phyloP scores from a whole-genome alignment of 2,888 invertebrate genomes.

The Athetis lepigone region DNA sequence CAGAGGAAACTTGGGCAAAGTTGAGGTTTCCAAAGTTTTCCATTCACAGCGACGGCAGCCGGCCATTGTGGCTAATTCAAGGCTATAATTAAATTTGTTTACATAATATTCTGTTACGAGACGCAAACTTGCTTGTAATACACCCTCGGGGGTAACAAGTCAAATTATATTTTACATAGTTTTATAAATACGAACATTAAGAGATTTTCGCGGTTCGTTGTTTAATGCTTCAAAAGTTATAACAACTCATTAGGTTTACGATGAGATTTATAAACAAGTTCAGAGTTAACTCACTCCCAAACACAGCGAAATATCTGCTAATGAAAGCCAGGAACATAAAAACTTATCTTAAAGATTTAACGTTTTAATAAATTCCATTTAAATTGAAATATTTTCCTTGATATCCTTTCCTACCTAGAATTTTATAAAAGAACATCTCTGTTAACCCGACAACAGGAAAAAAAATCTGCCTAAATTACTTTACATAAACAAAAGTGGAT shows the following conservation, averaged over 20 bases:
- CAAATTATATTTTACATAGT: conserved; percentile 61
- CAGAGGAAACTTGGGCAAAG: conserved; percentile 78
- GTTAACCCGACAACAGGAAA: conserved; percentile 62
- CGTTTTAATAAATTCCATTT: conserved; percentile 48
- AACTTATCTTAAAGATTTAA: conserved; percentile 42
- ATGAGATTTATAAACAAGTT: conserved; percentile 44
- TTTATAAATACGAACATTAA: conserved; percentile 52
- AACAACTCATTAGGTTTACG: conserved; percentile 40
- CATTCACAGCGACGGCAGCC: conserved; percentile 80
- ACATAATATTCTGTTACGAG: conserved; percentile 82
- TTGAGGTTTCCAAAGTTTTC: conserved; percentile 84
- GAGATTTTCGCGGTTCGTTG: conserved; percentile 41
- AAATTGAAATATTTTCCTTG: conserved; percentile 47
- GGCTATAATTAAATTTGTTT: conserved; percentile 89
- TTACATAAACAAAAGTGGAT: conserved; percentile 74
- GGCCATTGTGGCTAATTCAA: conserved; percentile 88
- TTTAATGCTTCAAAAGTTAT: conserved; percentile 41
- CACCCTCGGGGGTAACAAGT: conserved; percentile 59
- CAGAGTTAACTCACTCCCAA: conserved; percentile 31
- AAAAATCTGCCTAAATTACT: conserved; percentile 70
- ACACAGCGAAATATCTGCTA: conserved; percentile 32
- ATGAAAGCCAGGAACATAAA: conserved; percentile 37
- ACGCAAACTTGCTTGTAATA: conserved; percentile 77
- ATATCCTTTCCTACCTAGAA: conserved; percentile 44
- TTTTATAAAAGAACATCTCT: conserved; percentile 53